Evolutionary conservation across 2,888 invertebrate genomes (phyloP), one percentile per base, ranked within the genome.

Genomic region (Caradrina clavipalpis): DNA sequence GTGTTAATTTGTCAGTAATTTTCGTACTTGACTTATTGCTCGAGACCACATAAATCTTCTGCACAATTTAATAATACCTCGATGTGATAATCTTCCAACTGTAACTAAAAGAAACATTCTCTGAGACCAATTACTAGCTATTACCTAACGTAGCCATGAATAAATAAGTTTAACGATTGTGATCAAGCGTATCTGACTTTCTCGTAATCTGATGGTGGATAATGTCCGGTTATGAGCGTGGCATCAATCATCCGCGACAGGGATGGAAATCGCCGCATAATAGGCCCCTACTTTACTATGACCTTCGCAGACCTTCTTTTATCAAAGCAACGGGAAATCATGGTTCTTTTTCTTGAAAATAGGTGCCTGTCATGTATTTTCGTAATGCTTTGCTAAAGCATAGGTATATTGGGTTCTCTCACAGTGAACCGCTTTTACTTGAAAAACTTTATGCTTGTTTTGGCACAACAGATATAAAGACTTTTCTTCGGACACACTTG

Each of bases 241-340:
- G 50, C 86, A 86, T 86, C 84, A 86, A 85, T 85, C 85, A 84
- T 81, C 50, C 69, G 64, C 60, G 80, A 75, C 77, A 66, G 57
- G 69, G 73, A 66, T 80, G 73, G 78, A 75, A 84, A 80, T 64
- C 54, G 69, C 65, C 62, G 78, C 78, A 82, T 83, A 78, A 84
- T 82, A 75, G 73, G 45, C 64, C 66, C 58, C 61, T 80, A 67
- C 78, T 73, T 75, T 50, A 64, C 47, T 64, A 1, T 74, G 82
- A 83, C 84, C 85, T 84, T 85, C 76, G 61, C 17, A n/a, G 53
- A 70, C 76, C 70, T 75, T 63, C 69, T 58, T 64, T 73, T 80
- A 58, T 68, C 51, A 49, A 62, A 7, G 58, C 35, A 26, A 58
- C 17, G 53, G 57, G 50, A 15, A 78, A 78, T 51, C 73, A 47